Percentiles rank a stretch among this genome's conserved stretches.
phyloP scores from a whole-genome alignment of 2,888 invertebrate genomes.

The Apamea epomidion region DNA sequence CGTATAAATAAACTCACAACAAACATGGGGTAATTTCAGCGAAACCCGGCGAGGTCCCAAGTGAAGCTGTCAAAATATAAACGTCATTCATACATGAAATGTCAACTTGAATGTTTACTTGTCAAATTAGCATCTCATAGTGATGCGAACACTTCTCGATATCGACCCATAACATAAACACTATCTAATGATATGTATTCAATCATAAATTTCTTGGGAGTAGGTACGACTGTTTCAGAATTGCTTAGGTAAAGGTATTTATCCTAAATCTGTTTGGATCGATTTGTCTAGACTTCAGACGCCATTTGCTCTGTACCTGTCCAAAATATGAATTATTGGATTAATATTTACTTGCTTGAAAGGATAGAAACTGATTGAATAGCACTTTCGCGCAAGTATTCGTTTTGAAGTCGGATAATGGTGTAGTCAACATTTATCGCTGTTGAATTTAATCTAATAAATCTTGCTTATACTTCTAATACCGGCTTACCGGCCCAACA shows the following conservation, averaged over 20 bases:
- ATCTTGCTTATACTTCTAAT: conserved; percentile 9
- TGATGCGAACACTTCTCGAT: neutral
- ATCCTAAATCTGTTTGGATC: conserved; percentile 40
- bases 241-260: conserved; percentile 1
- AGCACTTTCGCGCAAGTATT: conserved; percentile 17
- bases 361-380: conserved; percentile 4
- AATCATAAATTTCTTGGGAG: neutral
- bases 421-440: neutral
- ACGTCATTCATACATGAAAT: conserved; percentile 3
- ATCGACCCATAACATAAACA: neutral
- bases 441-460: conserved; percentile 14
- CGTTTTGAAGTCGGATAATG: neutral
- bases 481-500: neutral
- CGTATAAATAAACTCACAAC: conserved; percentile 2
- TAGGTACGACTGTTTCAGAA: conserved; percentile 5
- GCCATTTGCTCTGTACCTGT: conserved; percentile 24
- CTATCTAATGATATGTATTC: conserved; percentile 23
- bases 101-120: conserved; percentile 8
- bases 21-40: neutral
- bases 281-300: conserved; percentile 55
- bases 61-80: neutral
- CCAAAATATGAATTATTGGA: conserved; percentile 10
- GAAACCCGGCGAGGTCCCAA: neutral
- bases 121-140: neutral
- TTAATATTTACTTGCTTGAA: conserved; percentile 20